phyloP scores from a whole-genome alignment of 2,797 vertebrate species.

The Acanthurus leucopareius region DNA sequence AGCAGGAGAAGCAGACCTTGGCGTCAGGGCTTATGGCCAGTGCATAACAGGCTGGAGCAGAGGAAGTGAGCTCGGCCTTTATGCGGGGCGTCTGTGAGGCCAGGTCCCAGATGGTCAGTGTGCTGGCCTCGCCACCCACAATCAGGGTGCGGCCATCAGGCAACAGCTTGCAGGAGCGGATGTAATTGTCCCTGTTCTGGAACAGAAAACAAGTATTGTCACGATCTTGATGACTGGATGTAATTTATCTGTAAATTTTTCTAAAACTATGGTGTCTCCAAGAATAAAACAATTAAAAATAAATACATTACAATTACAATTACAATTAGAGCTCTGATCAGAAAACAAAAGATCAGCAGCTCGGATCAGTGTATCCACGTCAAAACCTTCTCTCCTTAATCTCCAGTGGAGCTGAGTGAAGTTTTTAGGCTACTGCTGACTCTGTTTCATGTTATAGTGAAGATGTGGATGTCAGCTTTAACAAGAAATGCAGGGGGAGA shows the following conservation, averaged over 20 bases:
- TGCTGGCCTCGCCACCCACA: constrained; percentile 96
- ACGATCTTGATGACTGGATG: constrained; percentile 1
- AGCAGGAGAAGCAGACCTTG: constrained; percentile 99
- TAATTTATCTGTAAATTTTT: neutral
- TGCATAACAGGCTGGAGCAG: constrained; percentile 95
- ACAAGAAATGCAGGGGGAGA: constrained; percentile 53
- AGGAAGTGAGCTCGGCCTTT: constrained; percentile 96
- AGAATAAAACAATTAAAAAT: neutral
- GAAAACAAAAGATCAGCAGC: constrained; percentile 3
- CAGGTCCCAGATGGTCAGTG: constrained; percentile 97
- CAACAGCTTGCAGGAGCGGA: constrained; percentile 98
- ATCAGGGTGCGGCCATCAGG: constrained; percentile 96
- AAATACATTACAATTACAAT: too few relatives aligned
- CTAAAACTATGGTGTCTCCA: neutral
- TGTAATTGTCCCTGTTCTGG: constrained; percentile 98
- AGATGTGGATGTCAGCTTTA: constrained; percentile 71
- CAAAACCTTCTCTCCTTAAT: constrained; percentile 18
- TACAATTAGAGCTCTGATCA: constrained; percentile 1
- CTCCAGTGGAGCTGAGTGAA: constrained; percentile 23
- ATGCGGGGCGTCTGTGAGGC: constrained; percentile 95
- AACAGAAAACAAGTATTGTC: neutral
- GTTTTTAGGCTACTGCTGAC: constrained; percentile 26
- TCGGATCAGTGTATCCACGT: neutral
- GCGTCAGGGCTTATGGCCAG: constrained; percentile 97
- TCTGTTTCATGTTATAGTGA: constrained; percentile 46